A percentile compares a stretch with the other conserved stretches of the same genome.
Evolutionary conservation across 2,888 invertebrate genomes (phyloP).

Genomic region (Trilocha varians): DNA sequence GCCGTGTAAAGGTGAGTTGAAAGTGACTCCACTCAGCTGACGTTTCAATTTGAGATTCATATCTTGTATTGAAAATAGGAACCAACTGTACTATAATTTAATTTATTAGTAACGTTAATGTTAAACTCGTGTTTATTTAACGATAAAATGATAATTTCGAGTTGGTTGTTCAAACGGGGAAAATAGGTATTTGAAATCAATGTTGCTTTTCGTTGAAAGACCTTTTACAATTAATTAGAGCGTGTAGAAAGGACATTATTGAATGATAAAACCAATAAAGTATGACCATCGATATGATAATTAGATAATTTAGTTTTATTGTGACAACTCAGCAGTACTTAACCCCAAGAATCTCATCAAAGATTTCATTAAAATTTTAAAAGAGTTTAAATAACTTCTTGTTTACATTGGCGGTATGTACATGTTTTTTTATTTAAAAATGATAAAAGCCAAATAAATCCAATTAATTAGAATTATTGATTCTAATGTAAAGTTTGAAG

Average conservation of each 20-base stretch:
- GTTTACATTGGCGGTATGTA: no score
- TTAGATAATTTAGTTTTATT: no score
- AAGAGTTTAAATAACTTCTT: no score
- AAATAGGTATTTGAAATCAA: not conserved
- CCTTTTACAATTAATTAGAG: not conserved
- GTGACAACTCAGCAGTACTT: no score
- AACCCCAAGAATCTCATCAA: no score
- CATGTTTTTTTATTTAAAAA: no score
- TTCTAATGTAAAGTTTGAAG: no score
- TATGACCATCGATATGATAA: not conserved
- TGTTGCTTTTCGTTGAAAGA: not conserved
- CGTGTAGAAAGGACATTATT: not conserved
- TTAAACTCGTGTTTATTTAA: not conserved
- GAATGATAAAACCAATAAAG: not conserved
- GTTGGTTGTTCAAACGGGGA: not conserved
- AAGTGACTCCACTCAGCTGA: not conserved
- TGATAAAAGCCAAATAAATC: no score
- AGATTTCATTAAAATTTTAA: no score
- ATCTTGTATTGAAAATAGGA: not conserved
- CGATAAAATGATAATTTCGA: not conserved
- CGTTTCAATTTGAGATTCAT: not conserved
- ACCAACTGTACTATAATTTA: not conserved
- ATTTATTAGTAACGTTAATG: not conserved
- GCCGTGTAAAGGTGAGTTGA: not conserved
- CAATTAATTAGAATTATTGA: no score